Evolutionary conservation across 35 echinoderm and acorn worm genomes (phyloP).

Genomic region (Lytechinus variegatus): DNA sequence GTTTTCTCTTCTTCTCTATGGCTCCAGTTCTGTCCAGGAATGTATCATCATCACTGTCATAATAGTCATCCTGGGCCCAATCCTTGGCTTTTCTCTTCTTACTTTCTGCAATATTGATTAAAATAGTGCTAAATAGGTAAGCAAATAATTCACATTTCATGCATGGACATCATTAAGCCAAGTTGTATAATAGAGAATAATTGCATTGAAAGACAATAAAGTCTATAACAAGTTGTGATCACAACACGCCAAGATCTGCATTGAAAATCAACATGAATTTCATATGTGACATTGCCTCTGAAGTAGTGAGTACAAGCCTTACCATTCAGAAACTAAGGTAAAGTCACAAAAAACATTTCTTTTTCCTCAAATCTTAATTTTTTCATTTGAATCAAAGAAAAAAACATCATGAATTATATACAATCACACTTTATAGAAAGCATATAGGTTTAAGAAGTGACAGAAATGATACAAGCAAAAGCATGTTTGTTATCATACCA

Average conservation of each 20-base stretch:
- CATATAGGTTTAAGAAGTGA: not conserved
- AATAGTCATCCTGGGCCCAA: constrained; percentile 97
- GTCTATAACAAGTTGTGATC: too few relatives aligned
- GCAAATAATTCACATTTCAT: not conserved
- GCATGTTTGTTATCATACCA: constrained; percentile 53
- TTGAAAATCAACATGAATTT: too few relatives aligned
- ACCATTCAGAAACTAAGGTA: not conserved
- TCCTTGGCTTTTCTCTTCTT: constrained; percentile 95
- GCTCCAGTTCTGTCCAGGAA: constrained; percentile 92
- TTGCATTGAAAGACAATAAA: too few relatives aligned
- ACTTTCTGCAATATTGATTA: constrained; percentile 61
- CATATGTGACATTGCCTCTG: too few relatives aligned
- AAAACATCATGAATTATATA: not conserved
- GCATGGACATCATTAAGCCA: not conserved
- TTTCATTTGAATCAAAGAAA: not conserved
- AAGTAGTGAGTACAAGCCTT: not conserved
- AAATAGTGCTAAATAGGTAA: not conserved
- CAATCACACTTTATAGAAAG: not conserved
- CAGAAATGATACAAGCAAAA: not conserved
- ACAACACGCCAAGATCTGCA: too few relatives aligned
- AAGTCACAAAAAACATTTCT: not conserved
- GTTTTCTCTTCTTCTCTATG: constrained; percentile 90
- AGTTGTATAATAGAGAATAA: too few relatives aligned
- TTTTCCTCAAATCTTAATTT: not conserved
- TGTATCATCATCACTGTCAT: constrained; percentile 98